These are phyloP conservation scores for Philonicus albiceps DNA, from an alignment of 2,888 invertebrate species.

Conservation along the genomic window DNA sequence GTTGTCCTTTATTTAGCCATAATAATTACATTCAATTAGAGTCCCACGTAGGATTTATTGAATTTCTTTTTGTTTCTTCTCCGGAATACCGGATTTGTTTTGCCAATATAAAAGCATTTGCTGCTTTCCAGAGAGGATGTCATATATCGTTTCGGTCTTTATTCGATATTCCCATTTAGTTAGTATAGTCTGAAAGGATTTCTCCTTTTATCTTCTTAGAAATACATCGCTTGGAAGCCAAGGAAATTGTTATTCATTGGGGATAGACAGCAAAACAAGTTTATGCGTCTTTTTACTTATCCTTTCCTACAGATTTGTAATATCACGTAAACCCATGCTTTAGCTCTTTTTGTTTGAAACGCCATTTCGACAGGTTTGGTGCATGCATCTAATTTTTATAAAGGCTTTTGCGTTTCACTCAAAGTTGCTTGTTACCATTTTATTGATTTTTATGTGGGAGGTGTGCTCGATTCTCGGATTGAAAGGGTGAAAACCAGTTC, in stretches of 20 bases:
- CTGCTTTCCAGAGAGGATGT: not conserved
- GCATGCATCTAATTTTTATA: not conserved
- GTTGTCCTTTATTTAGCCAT: not conserved
- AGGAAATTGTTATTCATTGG: not conserved
- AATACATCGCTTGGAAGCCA: not conserved
- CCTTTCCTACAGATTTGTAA: not conserved
- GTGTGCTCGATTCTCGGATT: not conserved
- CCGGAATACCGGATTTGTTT: not conserved
- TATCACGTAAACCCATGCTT: not conserved
- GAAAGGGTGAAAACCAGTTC: too few species aligned
- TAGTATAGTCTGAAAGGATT: not conserved
- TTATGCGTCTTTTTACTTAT: not conserved
- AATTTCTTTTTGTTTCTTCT: not conserved
- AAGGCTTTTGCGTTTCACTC: not conserved
- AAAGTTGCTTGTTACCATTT: not conserved
- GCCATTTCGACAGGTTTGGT: not conserved
- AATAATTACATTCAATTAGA: not conserved
- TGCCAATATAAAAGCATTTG: not conserved
- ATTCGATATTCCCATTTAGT: not conserved
- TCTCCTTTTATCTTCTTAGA: not conserved
- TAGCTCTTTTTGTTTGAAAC: not conserved
- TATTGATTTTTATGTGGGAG: not conserved
- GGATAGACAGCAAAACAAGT: not conserved
- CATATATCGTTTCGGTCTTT: not conserved
- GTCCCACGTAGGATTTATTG: not conserved